phyloP scores from a whole-genome alignment of 2,888 invertebrate species.

The Hedya salicella region DNA sequence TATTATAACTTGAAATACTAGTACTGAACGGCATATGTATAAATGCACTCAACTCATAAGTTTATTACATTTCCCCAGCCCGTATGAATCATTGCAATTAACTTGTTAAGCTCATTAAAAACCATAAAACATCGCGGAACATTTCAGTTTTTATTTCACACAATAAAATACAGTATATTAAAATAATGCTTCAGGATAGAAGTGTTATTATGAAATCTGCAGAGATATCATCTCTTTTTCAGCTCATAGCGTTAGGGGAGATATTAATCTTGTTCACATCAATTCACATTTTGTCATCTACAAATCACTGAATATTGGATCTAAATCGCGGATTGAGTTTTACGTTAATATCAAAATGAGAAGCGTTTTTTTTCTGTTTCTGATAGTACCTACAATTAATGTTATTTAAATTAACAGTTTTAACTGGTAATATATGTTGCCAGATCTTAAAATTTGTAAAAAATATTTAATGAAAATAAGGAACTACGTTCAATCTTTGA shows the following conservation, averaged over 20 bases:
- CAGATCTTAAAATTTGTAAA: too few relatives aligned
- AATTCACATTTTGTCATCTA: slow-evolving; percentile 25
- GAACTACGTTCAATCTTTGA: too few relatives aligned
- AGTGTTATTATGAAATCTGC: slow-evolving; percentile 1
- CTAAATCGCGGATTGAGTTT: slow-evolving; percentile 15
- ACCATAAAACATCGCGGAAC: slow-evolving; percentile 4
- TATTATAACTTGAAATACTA: not conserved
- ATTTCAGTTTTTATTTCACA: not conserved
- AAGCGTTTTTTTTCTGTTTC: too few relatives aligned
- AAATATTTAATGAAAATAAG: too few relatives aligned
- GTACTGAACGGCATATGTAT: not conserved
- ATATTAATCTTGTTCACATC: slow-evolving; percentile 24
- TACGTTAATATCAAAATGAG: not conserved
- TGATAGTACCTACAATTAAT: too few relatives aligned
- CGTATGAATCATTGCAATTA: slow-evolving; percentile 6
- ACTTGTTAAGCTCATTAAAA: slow-evolving; percentile 14
- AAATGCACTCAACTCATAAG: not conserved
- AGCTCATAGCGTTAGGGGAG: slow-evolving; percentile 15
- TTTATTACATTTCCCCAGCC: not conserved
- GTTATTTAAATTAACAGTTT: too few relatives aligned
- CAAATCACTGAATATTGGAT: slow-evolving; percentile 11
- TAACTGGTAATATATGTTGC: too few relatives aligned
- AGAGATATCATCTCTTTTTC: slow-evolving; percentile 13
- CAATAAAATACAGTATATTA: not conserved
- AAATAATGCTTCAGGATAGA: not conserved